Evolutionary conservation across 2,888 invertebrate genomes (phyloP).

Genomic region (Melinaea marsaeus): DNA sequence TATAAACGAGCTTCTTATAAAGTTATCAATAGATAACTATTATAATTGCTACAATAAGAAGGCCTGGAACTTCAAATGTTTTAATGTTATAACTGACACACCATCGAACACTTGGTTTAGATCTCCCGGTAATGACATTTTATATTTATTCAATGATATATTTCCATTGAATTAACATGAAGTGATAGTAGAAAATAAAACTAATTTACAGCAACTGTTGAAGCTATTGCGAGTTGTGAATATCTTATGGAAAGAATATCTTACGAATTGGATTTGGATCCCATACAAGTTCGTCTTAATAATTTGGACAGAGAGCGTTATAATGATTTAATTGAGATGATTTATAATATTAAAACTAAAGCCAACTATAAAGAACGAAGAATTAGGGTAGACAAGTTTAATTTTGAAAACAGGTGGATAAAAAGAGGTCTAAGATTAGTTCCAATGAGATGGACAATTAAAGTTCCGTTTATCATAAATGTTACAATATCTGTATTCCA

Average conservation of each 20-base stretch:
- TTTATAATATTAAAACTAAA: constrained; percentile 62
- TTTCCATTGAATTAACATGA: not conserved
- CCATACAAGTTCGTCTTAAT: constrained; percentile 61
- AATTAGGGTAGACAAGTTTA: constrained; percentile 64
- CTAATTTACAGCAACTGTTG: constrained; percentile 35
- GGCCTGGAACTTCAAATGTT: constrained; percentile 45
- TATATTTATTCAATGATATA: not conserved
- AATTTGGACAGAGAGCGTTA: constrained; percentile 49
- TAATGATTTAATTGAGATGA: constrained; percentile 56
- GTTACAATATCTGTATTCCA: constrained; percentile 80
- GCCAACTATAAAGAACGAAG: constrained; percentile 63
- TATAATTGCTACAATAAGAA: constrained; percentile 46
- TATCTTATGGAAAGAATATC: constrained; percentile 80
- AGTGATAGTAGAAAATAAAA: not conserved
- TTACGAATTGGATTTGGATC: constrained; percentile 66
- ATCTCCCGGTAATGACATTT: constrained; percentile 46
- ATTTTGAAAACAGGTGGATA: constrained; percentile 82
- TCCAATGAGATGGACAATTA: not conserved
- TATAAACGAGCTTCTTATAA: constrained; percentile 42
- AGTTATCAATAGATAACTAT: constrained; percentile 29
- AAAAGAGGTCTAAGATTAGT: constrained; percentile 73
- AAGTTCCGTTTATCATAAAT: constrained; percentile 32
- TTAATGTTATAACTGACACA: constrained; percentile 47
- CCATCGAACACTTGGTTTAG: constrained; percentile 51
- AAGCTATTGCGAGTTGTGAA: constrained; percentile 52